Conservation (phyloP, 2,113 vertebrate genomes). For the Alectura lathami region DNA sequence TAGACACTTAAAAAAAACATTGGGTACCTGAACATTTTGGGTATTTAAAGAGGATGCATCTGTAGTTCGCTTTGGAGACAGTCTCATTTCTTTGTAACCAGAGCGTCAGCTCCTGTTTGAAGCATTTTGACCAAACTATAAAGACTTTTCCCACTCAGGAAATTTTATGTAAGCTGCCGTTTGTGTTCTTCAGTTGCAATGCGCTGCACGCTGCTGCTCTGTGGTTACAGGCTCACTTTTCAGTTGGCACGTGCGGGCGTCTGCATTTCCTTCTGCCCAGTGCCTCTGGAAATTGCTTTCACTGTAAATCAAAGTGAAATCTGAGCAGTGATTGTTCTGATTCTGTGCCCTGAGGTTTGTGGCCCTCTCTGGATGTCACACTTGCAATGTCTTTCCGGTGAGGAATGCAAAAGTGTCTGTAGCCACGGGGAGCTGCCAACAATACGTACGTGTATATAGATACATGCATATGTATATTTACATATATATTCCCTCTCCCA, state of each 20-base stretch:
- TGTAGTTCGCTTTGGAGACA: background rate
- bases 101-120: background rate
- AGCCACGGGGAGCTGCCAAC: background rate
- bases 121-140: background rate
- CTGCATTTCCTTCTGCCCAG: background rate
- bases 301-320: background rate
- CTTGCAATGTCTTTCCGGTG: background rate
- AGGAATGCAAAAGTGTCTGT: background rate
- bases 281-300: background rate
- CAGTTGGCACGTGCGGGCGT: background rate
- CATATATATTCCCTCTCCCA: background rate
- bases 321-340: background rate
- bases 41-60: background rate
- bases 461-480: too few relatives aligned
- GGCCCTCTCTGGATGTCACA: background rate
- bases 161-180: background rate
- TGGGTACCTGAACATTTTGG: background rate
- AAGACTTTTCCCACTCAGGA: background rate
- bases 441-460: fast-evolving
- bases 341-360: background rate
- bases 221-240: background rate
- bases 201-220: background rate
- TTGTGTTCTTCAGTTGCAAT: background rate
- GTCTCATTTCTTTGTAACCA: background rate
- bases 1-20: background rate